Evolutionary conservation across 2,888 invertebrate species (phyloP).

Genomic region (Tridacna crocea): DNA sequence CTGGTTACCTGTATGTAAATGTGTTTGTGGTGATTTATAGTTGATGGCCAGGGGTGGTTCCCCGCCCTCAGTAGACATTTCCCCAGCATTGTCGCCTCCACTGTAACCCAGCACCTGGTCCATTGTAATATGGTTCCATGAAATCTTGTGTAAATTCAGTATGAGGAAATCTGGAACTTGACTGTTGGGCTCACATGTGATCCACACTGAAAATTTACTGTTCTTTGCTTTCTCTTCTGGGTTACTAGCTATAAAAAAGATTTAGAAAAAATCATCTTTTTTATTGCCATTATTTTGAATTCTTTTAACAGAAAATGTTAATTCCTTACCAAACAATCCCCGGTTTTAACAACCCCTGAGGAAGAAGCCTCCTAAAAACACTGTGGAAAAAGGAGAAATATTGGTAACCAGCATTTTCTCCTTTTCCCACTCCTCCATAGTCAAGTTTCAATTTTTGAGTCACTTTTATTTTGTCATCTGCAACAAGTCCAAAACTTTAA

Average conservation of each 20-base stretch:
- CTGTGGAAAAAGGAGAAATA: no score
- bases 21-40: conserved; percentile 65
- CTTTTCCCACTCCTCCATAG: no score
- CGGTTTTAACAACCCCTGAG: no score
- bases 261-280: background rate
- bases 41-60: conserved; percentile 58
- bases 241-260: conserved; percentile 59
- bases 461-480: no score
- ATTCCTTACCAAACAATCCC: no score
- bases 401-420: no score
- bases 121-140: conserved; percentile 75
- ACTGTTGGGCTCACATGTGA: conserved; percentile 76
- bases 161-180: conserved; percentile 74
- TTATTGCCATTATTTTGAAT: no score
- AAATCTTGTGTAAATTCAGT: conserved; percentile 73
- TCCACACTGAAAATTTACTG: conserved; percentile 79
- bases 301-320: no score
- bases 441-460: no score
- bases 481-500: no score
- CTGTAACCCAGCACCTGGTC: conserved; percentile 53
- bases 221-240: conserved; percentile 67
- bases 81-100: conserved; percentile 38
- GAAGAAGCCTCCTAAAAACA: no score
- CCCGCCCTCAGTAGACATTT: conserved; percentile 45
- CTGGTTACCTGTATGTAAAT: conserved; percentile 63